Conservation (phyloP, 2,888 invertebrate species). For the Hydropsyche betteni region DNA sequence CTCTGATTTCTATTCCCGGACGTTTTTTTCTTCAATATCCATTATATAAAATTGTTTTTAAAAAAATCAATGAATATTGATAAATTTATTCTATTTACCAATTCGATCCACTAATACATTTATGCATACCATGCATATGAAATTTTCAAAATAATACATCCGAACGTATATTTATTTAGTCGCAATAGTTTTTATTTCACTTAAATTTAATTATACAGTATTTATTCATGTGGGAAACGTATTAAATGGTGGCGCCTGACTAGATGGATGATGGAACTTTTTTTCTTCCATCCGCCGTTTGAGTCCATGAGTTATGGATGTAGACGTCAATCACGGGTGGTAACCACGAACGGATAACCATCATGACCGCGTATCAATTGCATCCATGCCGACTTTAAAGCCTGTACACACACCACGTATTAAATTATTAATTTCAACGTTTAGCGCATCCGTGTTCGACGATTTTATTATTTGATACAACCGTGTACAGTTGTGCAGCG, state of each 20-base stretch:
- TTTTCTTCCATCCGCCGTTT: constrained; percentile 13
- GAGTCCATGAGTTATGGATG: constrained; percentile 22
- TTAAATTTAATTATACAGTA: constrained; percentile 19
- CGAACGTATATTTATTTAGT: no score
- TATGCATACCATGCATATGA: no score
- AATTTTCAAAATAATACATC: no score
- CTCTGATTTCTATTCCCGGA: no score
- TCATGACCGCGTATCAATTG: constrained; percentile 12
- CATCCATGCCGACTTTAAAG: constrained; percentile 5
- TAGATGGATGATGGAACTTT: constrained; percentile 8
- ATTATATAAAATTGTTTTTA: no score
- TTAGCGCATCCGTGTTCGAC: background rate
- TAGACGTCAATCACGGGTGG: constrained; percentile 27
- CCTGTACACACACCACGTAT: background rate
- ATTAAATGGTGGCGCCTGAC: constrained; percentile 22
- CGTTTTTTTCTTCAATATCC: no score
- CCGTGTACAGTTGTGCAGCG: no score
- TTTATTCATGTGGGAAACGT: constrained; percentile 19
- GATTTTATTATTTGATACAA: background rate
- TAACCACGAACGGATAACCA: constrained; percentile 18
- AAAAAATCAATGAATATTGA: no score
- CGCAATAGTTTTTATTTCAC: background rate
- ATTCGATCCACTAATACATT: no score
- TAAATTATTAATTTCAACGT: constrained; percentile 13
- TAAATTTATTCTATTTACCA: no score